Conservation (phyloP, 2,888 invertebrate species). For the Xylota sylvarum region DNA sequence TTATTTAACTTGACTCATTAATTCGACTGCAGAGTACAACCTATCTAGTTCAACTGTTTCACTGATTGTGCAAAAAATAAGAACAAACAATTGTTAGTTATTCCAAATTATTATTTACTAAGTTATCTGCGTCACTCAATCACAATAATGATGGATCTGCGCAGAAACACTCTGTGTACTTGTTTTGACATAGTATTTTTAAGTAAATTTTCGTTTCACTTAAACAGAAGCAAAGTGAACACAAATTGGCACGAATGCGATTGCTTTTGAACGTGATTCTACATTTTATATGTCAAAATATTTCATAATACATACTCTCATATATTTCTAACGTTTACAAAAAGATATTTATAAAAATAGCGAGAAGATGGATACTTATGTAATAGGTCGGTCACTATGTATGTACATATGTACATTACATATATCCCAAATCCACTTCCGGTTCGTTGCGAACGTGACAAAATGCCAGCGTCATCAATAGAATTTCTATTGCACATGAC, state of each 20-base stretch:
- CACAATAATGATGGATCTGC: slow-evolving; percentile 12
- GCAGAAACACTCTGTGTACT: slow-evolving; percentile 6
- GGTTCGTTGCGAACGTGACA: background rate
- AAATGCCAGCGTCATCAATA: slow-evolving; percentile 11
- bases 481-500: slow-evolving; percentile 11
- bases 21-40: background rate
- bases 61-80: slow-evolving; percentile 7
- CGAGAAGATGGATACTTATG: background rate
- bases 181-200: background rate
- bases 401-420: too few relatives aligned
- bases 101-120: slow-evolving; percentile 15
- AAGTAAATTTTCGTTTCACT: background rate
- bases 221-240: background rate
- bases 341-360: background rate
- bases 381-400: background rate
- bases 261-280: slow-evolving; percentile 22
- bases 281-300: background rate
- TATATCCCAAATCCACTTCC: background rate
- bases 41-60: background rate
- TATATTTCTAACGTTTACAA: background rate
- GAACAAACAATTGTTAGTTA: background rate
- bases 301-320: background rate
- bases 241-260: slow-evolving; percentile 25
- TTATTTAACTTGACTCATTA: background rate
- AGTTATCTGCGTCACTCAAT: slow-evolving; percentile 8